Evolutionary conservation across 2,113 vertebrate genomes (phyloP), one percentile per base, ranked within the genome.

Genomic region (Limnothrissa miodon): DNA sequence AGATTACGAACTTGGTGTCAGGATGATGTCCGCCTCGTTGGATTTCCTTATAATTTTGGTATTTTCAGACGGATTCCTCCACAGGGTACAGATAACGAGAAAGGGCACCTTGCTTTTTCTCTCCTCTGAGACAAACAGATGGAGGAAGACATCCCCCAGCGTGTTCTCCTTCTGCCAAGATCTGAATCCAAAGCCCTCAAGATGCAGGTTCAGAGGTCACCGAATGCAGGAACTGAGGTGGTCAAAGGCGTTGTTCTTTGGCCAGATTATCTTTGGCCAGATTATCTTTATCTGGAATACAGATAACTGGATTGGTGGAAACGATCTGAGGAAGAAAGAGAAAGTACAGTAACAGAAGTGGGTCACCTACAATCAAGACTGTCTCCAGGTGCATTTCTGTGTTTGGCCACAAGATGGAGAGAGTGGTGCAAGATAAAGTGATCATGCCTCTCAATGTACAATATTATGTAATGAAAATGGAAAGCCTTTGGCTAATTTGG

Each of bases 371-470:
- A 78, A 0, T 17, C 19, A 56, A 56, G 51, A 6, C 15, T 48
- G 15, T 23, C 21, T 19, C 6, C 48, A n/a, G 10, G 3, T 79
- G 74, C 39, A 78, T 45, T 80, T 42, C 36, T 44, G 10, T 44
- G 36, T 0, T 80, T 85, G 81, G 70, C 87, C 91, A 92, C 87
- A 87, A 92, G 90, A 80, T 89, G 92, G 90, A 21, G 80, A 29
- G 19, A 45, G 39, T 39, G 42, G n/a, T 39, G 19, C 33, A 86
- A 45, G 84, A 82, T 81, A 29, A 56, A 15, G 66, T 11, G 25
- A 29, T 36, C 29, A 33, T 10, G 4, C 66, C 17, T 17, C 25
- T 15, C 10, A 29, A 19, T 36, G 29, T 13, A n/a, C 8, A 45
- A 46, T 45, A 48, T 17, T 45, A 46, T 80, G 13, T 39, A 17